Base-by-base conservation (phyloP, 2,113 vertebrate genomes). In the Brachyhypopomus occidentalis region DNA sequence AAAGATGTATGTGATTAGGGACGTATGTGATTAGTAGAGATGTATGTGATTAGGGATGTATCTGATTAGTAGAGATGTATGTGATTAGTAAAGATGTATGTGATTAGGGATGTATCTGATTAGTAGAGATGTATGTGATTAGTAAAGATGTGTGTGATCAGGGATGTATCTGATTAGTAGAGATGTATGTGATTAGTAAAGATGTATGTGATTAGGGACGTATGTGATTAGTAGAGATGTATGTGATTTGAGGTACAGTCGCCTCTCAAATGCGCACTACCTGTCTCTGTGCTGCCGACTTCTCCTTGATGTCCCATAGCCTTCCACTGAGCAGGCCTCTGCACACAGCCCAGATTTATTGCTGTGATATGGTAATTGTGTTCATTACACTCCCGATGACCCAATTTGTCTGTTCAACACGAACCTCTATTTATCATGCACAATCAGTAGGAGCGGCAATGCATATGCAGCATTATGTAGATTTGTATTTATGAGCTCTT, bases 401-500 rank as follows among this genome's bases (percentile, higher is more conserved):
- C 67, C 80, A 80, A 72, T 84, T 83, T 77, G 45, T 71, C 76
- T 55, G 58, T 72, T 78, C 16, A 63, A 64, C 56, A 71, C 41
- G 34, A 83, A 55, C 56, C 73, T 84, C 80, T 75, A 83, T 84
- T 78, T 34, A 71, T 85, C 72, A 78, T 75, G 70, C 73, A 55
- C 63, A 79, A 78, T 70, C 58, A 63, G 75, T 45, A 48, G 36
- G 27, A 67, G 70, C 38, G 8, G 20, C 27, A 55, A 73, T 58
- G 88, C 79, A 84, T 88, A 45, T 74, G 79, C 63, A 66, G 25
- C 34, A 20, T 71, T 87, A 85, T 82, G 84, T 83, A 88, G 82
- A 86, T 75, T 48, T 59, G 41, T 67, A 78, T 85, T 85, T 79
- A 76, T 70, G 72, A 78, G 69, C 77, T 64, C 59, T 41, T 79